Percentiles rank a stretch among this genome's conserved stretches.
Conservation (phyloP, 2,888 invertebrate species). For the Drosophila borealis region DNA sequence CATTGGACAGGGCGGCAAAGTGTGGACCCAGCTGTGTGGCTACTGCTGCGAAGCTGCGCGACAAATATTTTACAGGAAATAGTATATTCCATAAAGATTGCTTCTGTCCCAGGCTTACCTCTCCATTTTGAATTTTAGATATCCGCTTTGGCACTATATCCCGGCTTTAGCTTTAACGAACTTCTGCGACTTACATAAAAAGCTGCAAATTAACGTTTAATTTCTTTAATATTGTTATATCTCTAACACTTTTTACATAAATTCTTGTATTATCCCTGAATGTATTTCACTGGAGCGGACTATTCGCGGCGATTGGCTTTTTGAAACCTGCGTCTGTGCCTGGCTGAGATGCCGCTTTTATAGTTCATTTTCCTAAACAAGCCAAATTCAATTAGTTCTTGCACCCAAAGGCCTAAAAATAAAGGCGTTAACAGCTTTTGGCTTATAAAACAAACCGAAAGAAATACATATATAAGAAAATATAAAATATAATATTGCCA, state of each 20-base stretch:
- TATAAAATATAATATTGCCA: slow-evolving; percentile 34
- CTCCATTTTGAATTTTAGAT: slow-evolving; percentile 68
- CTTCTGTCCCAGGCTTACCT: slow-evolving; percentile 62
- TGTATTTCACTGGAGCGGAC: slow-evolving; percentile 75
- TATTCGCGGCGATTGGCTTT: slow-evolving; percentile 80
- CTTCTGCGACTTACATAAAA: slow-evolving; percentile 75
- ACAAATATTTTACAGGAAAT: neutral
- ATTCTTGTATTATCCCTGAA: slow-evolving; percentile 48
- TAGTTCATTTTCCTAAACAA: slow-evolving; percentile 52
- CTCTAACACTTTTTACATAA: slow-evolving; percentile 77
- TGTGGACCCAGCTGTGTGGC: slow-evolving; percentile 84
- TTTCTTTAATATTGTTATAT: slow-evolving; percentile 39
- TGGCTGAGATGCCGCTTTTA: slow-evolving; percentile 62
- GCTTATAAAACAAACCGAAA: slow-evolving; percentile 62
- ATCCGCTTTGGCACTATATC: slow-evolving; percentile 61
- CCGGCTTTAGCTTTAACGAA: slow-evolving; percentile 58
- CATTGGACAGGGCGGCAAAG: slow-evolving; percentile 86
- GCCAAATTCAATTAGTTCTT: slow-evolving; percentile 74
- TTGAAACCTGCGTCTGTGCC: slow-evolving; percentile 74
- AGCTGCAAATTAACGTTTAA: slow-evolving; percentile 72
- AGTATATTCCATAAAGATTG: neutral
- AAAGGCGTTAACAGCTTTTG: slow-evolving; percentile 62
- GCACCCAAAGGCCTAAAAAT: slow-evolving; percentile 62
- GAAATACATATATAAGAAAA: slow-evolving; percentile 24
- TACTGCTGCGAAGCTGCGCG: slow-evolving; percentile 63